phyloP scores from a whole-genome alignment of 2,888 invertebrate genomes.

The Caenorhabditis wallacei region DNA sequence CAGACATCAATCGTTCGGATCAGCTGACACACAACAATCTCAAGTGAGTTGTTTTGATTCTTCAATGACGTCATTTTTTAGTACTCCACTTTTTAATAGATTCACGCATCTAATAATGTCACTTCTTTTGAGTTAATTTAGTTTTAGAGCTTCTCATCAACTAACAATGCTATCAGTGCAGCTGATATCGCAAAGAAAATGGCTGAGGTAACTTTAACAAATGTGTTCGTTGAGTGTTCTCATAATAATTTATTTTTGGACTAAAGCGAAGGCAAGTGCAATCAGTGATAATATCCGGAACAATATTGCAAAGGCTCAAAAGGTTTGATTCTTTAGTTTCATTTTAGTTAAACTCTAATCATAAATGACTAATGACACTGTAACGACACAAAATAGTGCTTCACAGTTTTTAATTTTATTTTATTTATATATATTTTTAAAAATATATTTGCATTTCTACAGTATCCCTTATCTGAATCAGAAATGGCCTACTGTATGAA shows the following conservation, averaged over 20 bases:
- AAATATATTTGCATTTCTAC: too few species aligned
- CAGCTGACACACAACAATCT: constrained; percentile 38
- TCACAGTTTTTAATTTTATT: background rate
- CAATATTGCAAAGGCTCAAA: constrained; percentile 47
- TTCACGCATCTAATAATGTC: background rate
- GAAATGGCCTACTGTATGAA: too few species aligned
- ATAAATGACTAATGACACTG: too few species aligned
- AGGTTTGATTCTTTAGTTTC: constrained; percentile 30
- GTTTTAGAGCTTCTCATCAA: constrained; percentile 54
- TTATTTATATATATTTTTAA: background rate
- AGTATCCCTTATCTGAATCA: too few species aligned
- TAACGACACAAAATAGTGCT: too few species aligned
- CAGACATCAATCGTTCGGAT: constrained; percentile 61
- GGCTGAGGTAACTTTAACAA: constrained; percentile 1
- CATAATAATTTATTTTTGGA: constrained; percentile 47
- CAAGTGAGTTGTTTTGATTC: constrained; percentile 35
- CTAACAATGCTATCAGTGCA: constrained; percentile 14
- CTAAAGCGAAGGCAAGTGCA: constrained; percentile 27
- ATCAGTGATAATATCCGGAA: constrained; percentile 33
- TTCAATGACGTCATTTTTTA: too few species aligned
- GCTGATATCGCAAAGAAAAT: constrained; percentile 7
- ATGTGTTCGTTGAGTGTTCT: background rate
- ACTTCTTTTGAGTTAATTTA: constrained; percentile 8
- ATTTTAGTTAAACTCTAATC: background rate
- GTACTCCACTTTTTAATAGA: background rate